Percentiles rank a stretch among this genome's conserved stretches.
These are phyloP conservation scores for Pandion haliaetus DNA, from an alignment of 2,113 vertebrate species.

Conservation along the genomic window DNA sequence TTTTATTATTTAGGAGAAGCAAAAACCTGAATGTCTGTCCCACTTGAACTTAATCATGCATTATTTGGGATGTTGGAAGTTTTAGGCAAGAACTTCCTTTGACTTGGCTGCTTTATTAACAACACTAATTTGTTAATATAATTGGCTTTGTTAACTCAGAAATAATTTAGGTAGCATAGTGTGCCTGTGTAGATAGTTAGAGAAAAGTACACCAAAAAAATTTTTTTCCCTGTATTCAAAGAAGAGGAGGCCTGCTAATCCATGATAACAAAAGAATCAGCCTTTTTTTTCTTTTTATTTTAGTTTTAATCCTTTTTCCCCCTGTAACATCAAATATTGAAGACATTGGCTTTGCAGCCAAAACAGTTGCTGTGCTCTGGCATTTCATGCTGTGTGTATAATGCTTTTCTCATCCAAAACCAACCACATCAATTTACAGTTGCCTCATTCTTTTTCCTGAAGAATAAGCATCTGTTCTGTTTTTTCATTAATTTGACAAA, in stretches of 20 bases:
- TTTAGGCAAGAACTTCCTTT: background rate
- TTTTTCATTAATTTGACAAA: background rate
- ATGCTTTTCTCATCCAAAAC: background rate
- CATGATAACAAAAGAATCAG: background rate
- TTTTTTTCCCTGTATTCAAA: background rate
- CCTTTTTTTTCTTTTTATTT: background rate
- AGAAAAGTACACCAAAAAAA: background rate
- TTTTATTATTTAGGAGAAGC: background rate
- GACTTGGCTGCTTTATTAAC: background rate
- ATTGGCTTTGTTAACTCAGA: background rate
- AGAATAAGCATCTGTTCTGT: background rate
- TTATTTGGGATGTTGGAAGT: background rate
- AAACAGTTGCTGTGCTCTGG: background rate
- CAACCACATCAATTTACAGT: background rate
- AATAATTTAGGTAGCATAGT: background rate
- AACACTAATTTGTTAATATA: background rate
- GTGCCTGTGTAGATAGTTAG: background rate
- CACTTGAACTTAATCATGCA: background rate
- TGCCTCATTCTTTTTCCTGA: background rate
- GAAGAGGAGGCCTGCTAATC: background rate
- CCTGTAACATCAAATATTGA: background rate
- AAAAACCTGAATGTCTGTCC: background rate
- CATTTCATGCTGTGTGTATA: background rate
- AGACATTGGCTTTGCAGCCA: background rate
- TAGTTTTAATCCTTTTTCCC: background rate